Percentiles rank a stretch among this genome's conserved stretches.
Conservation (phyloP, 2,888 invertebrate genomes). For the Drosophila austrosaltans region DNA sequence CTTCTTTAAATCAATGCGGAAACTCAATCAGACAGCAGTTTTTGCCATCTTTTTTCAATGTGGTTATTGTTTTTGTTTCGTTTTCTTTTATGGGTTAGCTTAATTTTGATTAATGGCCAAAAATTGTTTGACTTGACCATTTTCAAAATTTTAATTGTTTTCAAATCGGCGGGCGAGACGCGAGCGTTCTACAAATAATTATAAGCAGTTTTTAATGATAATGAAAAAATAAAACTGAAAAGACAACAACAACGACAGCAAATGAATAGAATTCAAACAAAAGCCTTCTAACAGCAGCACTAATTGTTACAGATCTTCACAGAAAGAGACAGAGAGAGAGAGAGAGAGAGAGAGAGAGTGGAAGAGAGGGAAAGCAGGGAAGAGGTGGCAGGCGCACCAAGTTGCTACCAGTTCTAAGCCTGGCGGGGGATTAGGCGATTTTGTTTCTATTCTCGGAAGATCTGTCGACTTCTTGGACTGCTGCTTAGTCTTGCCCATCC, state of each 20-base stretch:
- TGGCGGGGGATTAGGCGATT: conserved; percentile 39
- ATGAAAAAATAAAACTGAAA: conserved; percentile 16
- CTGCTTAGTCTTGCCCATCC: not conserved
- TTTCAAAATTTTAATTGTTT: conserved; percentile 75
- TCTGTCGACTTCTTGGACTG: conserved; percentile 14
- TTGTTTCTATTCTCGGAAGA: conserved; percentile 36
- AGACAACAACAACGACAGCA: not conserved
- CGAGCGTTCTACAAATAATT: conserved; percentile 74
- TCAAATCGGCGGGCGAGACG: conserved; percentile 75
- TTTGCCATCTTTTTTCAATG: conserved; percentile 25
- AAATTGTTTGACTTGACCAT: conserved; percentile 65
- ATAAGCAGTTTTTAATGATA: conserved; percentile 77
- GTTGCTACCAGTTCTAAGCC: conserved; percentile 72
- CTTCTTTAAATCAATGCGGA: conserved; percentile 66
- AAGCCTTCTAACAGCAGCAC: conserved; percentile 64
- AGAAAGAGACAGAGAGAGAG: not conserved
- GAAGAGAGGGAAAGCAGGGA: conserved; percentile 26
- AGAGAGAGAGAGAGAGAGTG: not conserved
- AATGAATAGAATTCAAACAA: conserved; percentile 62
- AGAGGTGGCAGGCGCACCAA: conserved; percentile 51
- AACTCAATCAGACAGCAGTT: conserved; percentile 52
- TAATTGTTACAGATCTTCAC: conserved; percentile 77
- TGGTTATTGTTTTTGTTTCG: conserved; percentile 11
- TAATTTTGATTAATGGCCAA: conserved; percentile 82
- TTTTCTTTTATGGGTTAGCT: conserved; percentile 52